phyloP scores from a whole-genome alignment of 2,113 vertebrate genomes.

The Alethe diademata region DNA sequence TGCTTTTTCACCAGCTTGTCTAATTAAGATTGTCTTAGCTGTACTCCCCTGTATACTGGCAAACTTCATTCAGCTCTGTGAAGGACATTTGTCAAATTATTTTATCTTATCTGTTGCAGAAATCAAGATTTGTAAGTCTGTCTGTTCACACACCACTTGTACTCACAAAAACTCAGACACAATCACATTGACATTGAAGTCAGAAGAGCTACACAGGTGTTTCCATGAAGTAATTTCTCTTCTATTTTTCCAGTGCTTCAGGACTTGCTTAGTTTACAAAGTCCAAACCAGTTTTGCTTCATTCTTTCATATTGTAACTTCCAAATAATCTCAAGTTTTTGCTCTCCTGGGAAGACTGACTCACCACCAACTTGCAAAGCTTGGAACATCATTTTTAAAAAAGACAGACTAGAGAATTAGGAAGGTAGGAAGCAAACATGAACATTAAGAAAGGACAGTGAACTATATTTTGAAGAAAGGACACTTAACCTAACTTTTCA shows the following conservation, averaged over 20 bases:
- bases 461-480: neutral
- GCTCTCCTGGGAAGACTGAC: neutral
- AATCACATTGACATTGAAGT: neutral
- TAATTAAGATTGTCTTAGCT: neutral
- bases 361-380: neutral
- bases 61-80: neutral
- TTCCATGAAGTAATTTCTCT: neutral
- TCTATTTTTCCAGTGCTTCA: neutral
- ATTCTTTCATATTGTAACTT: neutral
- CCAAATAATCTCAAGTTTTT: neutral
- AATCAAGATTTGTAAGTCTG: neutral
- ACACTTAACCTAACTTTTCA: neutral
- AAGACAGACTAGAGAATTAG: neutral
- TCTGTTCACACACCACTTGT: neutral
- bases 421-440: neutral
- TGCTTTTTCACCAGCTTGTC: neutral
- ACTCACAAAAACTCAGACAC: neutral
- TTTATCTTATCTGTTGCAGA: neutral
- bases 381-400: neutral
- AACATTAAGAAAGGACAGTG: neutral
- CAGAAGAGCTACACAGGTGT: neutral
- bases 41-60: neutral
- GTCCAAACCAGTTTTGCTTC: slow-evolving; percentile 16
- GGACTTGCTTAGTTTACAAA: neutral
- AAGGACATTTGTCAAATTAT: neutral